Percentiles rank a stretch among this genome's conserved stretches.
Conservation (phyloP, 2,797 vertebrate species). For the Halcyon badia region DNA sequence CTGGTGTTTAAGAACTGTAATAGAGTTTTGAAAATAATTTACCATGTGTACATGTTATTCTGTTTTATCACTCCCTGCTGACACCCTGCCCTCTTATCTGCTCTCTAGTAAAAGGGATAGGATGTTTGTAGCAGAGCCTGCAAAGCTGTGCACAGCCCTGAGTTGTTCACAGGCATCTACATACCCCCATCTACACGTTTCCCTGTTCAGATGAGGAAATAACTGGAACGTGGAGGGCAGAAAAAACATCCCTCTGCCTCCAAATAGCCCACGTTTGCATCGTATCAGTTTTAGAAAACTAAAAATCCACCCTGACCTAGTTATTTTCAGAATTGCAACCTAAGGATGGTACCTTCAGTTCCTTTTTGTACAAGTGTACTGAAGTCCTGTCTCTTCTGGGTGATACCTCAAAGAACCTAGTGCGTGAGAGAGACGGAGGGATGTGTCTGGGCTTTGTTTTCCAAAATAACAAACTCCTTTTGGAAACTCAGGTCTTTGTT, state of each 20-base stretch:
- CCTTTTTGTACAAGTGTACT: not conserved
- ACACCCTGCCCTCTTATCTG: not conserved
- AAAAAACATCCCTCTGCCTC: not conserved
- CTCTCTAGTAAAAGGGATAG: not conserved
- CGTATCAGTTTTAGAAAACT: not conserved
- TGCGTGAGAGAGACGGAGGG: not conserved
- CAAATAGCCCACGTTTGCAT: not conserved
- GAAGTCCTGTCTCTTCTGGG: not conserved
- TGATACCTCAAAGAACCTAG: not conserved
- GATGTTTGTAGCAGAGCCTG: not conserved
- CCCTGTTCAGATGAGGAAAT: not conserved
- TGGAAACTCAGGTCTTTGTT: not conserved
- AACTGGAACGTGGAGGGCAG: not conserved
- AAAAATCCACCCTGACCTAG: not conserved
- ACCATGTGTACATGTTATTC: not conserved
- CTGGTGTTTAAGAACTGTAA: not conserved
- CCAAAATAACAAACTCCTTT: not conserved
- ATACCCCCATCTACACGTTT: not conserved
- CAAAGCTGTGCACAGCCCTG: not conserved
- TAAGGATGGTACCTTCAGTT: not conserved
- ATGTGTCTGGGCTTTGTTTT: not conserved
- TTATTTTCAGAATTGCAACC: not conserved
- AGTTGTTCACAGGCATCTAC: not conserved
- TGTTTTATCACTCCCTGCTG: not conserved
- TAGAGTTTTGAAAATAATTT: not conserved